Evolutionary conservation across 2,113 vertebrate species (phyloP), one percentile per base, ranked within the genome.

Genomic region (Ailuropoda melanoleuca): DNA sequence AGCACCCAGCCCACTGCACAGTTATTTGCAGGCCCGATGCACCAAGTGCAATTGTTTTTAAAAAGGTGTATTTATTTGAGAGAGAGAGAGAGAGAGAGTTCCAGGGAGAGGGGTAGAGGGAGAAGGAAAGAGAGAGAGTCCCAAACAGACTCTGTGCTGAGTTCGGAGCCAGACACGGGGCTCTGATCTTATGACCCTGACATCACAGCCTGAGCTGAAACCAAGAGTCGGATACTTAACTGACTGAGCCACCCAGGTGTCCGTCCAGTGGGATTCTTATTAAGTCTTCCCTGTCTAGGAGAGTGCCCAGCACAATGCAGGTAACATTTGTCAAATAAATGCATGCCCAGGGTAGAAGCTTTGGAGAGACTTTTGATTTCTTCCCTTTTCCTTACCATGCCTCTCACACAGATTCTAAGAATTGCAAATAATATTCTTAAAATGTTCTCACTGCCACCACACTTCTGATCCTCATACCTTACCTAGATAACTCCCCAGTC

Each of bases 1-100:
- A 50, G 34, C 66, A 43, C 13, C 60, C 2, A 43, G 48, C 1
- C 18, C 0, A 2, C 0, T 55, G 53, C 1, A 24, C 8, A 37
- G 10, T 70, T 46, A 31, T 48, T 50, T 15, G 19, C 24, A 72
- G 17, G 34, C 3, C 6, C 82, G 17, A 29, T 14, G 37, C 21
- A 26, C 23, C 62, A 60, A 14, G 1, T 88, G 48, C 29, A 14
- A 64, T 64, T 64, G 17, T 64, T 64, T 62, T 62, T 13, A 62
- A 64, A 26, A n/a, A n/a, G 9, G n/a, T 21, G 19, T 68, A 34
- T 66, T 66, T n/a, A n/a, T 68, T 68, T 68, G 15, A n/a, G 64
- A 18, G 2, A 6, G 56, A 24, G 34, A 68, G 17, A 4, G 34
- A 8, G 7, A 7, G 3, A 21, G 8, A 4, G 31, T 53, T 13